These are phyloP conservation scores for Drosophila mauritiana DNA, from an alignment of 1,140 invertebrate genomes.

Conservation along the genomic window DNA sequence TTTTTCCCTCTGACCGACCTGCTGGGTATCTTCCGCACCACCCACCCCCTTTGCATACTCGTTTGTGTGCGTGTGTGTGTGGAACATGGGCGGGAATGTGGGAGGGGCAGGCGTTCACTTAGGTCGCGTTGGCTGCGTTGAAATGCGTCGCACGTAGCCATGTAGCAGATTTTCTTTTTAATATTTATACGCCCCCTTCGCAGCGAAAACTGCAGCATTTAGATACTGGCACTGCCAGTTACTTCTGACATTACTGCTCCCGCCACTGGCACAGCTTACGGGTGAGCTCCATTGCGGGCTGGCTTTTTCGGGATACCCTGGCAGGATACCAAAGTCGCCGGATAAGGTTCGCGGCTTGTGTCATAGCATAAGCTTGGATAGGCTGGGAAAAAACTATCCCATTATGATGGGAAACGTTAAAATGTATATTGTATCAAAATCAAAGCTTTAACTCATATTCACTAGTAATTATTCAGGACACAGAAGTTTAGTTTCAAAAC, in stretches of 20 bases:
- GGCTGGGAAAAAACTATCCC: too few relatives aligned
- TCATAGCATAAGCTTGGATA: too few relatives aligned
- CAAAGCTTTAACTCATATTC: too few relatives aligned
- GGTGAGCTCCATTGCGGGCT: constrained; percentile 10
- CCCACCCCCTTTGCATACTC: not conserved
- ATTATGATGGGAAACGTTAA: too few relatives aligned
- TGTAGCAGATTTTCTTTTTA: constrained; percentile 72
- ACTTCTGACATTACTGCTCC: constrained; percentile 35
- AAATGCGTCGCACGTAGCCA: constrained; percentile 74
- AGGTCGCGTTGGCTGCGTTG: constrained; percentile 55
- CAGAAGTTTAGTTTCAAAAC: too few relatives aligned
- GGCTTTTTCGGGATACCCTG: constrained; percentile 4
- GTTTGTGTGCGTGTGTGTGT: constrained; percentile 9
- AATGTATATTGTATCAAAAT: too few relatives aligned
- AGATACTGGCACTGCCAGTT: constrained; percentile 38
- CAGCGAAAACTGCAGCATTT: constrained; percentile 41
- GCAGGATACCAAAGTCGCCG: not conserved
- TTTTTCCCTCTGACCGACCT: constrained; percentile 39
- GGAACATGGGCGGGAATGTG: constrained; percentile 2
- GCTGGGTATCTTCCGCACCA: constrained; percentile 28
- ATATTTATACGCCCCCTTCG: constrained; percentile 46
- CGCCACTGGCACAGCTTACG: constrained; percentile 16
- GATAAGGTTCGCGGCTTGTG: not conserved
- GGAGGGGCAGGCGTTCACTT: constrained; percentile 13
- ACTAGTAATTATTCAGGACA: too few relatives aligned